These are phyloP conservation scores for Holothuria glaberrima DNA, from an alignment of 35 echinoderm and acorn worm genomes.

Conservation along the genomic window DNA sequence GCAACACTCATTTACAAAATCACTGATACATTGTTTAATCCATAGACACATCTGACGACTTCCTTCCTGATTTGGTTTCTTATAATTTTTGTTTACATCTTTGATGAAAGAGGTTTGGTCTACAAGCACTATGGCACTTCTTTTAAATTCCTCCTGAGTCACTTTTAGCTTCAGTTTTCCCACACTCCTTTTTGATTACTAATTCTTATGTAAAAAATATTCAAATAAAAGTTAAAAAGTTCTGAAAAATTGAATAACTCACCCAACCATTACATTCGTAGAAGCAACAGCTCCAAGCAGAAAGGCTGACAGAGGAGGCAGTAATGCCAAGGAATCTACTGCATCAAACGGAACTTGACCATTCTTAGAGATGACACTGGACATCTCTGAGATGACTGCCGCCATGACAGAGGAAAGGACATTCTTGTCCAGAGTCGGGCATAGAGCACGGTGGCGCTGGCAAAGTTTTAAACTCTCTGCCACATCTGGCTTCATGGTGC, in stretches of 20 bases:
- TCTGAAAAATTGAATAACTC: not conserved
- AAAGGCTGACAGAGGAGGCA: slow-evolving; percentile 37
- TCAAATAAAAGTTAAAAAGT: not conserved
- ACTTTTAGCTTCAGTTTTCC: no score
- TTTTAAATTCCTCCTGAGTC: not conserved
- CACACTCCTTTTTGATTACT: no score
- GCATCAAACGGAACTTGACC: slow-evolving; percentile 16
- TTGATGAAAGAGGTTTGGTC: no score
- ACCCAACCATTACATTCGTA: slow-evolving; percentile 17
- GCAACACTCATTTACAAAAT: no score
- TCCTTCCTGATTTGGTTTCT: no score
- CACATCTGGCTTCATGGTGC: slow-evolving; percentile 35
- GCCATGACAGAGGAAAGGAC: slow-evolving; percentile 58
- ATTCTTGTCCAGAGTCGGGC: slow-evolving; percentile 34
- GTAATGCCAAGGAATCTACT: slow-evolving; percentile 3
- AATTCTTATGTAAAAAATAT: not conserved
- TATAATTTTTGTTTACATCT: no score
- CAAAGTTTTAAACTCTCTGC: slow-evolving; percentile 49
- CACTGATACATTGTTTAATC: no score
- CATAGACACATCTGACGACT: no score
- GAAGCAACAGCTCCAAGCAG: slow-evolving; percentile 39
- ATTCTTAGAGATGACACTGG: slow-evolving; percentile 6
- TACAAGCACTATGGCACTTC: no score
- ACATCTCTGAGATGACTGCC: slow-evolving; percentile 29
- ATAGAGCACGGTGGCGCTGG: slow-evolving; percentile 31